phyloP scores from a whole-genome alignment of 2,113 vertebrate species.

The Melierax canorus region DNA sequence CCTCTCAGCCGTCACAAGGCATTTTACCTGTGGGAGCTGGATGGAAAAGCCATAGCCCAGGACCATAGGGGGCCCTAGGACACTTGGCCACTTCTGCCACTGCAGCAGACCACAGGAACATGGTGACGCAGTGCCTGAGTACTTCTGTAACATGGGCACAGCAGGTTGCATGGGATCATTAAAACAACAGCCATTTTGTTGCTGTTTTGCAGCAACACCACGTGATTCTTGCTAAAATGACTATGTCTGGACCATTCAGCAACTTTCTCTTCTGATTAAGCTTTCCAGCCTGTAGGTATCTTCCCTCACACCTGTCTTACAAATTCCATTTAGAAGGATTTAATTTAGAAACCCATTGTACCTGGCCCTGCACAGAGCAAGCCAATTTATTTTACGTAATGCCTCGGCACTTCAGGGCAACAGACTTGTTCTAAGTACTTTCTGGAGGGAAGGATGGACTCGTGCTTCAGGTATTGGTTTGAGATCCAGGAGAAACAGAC shows the following conservation, averaged over 20 bases:
- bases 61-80: neutral
- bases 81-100: neutral
- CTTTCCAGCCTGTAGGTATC: conserved; percentile 21
- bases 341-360: conserved; percentile 42
- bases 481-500: neutral
- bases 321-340: conserved; percentile 13
- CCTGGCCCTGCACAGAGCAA: neutral
- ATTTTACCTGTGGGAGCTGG: neutral
- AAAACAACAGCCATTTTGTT: neutral
- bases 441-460: neutral
- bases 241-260: neutral
- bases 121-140: neutral
- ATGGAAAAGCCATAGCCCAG: neutral
- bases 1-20: neutral
- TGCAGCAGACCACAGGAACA: neutral
- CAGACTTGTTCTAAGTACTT: neutral
- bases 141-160: neutral
- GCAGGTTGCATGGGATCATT: neutral
- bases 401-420: neutral
- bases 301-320: neutral
- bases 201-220: neutral
- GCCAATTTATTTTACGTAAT: conserved; percentile 38
- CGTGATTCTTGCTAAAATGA: neutral
- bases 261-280: neutral
- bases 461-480: neutral